These are phyloP conservation scores for Lontra canadensis DNA, from an alignment of 2,113 vertebrate species.

Conservation along the genomic window DNA sequence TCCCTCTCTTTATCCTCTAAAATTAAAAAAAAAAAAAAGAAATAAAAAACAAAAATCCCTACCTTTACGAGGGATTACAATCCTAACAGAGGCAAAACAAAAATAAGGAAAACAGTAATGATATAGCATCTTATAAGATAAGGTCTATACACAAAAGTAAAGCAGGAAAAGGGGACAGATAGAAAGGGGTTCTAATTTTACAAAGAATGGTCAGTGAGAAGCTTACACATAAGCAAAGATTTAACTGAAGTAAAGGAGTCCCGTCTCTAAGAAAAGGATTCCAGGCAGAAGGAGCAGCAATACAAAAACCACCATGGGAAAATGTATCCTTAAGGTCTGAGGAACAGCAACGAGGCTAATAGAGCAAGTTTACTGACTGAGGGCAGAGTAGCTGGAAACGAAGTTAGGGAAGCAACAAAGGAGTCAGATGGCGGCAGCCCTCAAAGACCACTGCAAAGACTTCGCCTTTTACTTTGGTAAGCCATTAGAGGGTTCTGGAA, in stretches of 20 bases:
- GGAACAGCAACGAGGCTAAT: not conserved
- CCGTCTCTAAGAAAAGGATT: not conserved
- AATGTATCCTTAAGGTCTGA: not conserved
- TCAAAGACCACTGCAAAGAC: not conserved
- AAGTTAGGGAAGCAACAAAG: not conserved
- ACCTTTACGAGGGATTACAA: not conserved
- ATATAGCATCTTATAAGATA: not conserved
- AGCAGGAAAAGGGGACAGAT: not conserved
- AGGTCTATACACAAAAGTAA: not conserved
- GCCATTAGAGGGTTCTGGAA: not conserved
- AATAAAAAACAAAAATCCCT: not conserved
- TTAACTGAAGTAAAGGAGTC: not conserved
- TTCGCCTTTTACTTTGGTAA: not conserved
- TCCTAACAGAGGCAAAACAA: not conserved
- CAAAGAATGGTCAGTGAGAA: not conserved
- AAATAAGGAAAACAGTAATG: not conserved
- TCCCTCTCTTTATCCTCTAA: too few relatives aligned
- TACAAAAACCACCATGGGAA: not conserved
- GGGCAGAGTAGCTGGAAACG: not conserved
- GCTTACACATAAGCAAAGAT: not conserved
- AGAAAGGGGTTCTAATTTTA: not conserved
- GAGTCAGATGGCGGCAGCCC: not conserved
- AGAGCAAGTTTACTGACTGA: not conserved
- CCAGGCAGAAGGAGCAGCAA: not conserved
- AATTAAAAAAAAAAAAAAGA: too few relatives aligned